Conservation (phyloP, 2,113 vertebrate species). For the Emydura subglobosa region DNA sequence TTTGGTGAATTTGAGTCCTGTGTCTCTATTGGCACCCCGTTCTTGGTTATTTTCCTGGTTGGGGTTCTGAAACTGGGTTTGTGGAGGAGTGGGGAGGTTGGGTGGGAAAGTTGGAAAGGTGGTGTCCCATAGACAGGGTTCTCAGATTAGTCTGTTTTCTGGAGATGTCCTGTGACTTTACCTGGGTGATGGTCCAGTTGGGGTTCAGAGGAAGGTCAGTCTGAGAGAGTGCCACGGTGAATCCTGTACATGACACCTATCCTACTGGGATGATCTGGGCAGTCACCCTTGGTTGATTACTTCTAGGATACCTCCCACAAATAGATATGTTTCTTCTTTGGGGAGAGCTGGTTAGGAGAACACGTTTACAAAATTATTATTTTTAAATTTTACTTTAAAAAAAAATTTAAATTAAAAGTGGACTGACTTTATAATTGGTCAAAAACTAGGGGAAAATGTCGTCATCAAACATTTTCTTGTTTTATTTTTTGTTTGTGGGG, state of each 20-base stretch:
- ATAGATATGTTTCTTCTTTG: not conserved
- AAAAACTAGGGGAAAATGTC: not conserved
- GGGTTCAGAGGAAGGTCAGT: not conserved
- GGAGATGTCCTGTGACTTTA: not conserved
- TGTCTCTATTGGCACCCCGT: not conserved
- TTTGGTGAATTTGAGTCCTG: not conserved
- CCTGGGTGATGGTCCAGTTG: not conserved
- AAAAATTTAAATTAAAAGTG: not conserved
- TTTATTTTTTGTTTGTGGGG: not conserved
- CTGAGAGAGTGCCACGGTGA: not conserved
- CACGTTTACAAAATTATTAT: not conserved
- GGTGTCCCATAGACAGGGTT: not conserved
- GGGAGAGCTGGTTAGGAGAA: not conserved
- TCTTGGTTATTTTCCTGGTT: not conserved
- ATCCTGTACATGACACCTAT: not conserved
- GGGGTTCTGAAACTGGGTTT: not conserved
- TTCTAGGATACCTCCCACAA: not conserved
- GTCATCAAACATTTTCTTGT: not conserved
- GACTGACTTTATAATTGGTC: not conserved
- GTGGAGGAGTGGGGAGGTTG: not conserved
- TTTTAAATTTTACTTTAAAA: not conserved
- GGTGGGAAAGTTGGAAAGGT: not conserved
- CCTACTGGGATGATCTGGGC: not conserved
- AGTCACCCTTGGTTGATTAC: not conserved
- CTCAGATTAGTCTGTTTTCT: not conserved